Evolutionary conservation across 2,797 vertebrate genomes (phyloP).

Genomic region (Crossoptilon crossoptilon): DNA sequence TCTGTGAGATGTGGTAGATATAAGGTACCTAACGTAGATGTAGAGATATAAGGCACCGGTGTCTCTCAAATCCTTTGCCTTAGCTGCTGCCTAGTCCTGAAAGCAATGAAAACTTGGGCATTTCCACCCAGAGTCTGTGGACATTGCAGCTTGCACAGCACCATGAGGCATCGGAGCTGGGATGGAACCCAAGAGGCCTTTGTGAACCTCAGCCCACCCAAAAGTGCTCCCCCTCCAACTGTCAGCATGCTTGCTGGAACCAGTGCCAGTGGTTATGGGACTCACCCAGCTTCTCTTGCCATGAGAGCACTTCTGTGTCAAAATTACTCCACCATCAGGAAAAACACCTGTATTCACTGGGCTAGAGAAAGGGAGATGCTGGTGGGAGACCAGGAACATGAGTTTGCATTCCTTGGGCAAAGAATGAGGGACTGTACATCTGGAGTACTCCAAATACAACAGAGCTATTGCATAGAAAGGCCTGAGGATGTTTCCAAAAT

Average conservation of each 20-base stretch:
- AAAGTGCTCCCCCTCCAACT: neutral
- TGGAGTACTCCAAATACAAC: rapidly evolving
- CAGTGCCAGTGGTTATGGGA: rapidly evolving
- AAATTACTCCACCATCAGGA: neutral
- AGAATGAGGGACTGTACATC: neutral
- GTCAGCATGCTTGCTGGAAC: neutral
- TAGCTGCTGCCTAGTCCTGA: neutral
- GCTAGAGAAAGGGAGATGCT: neutral
- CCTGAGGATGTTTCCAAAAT: neutral
- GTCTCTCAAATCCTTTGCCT: neutral
- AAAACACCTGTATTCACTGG: neutral
- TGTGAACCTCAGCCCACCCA: rapidly evolving
- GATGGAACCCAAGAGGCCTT: rapidly evolving
- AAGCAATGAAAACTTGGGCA: neutral
- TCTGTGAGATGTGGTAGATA: neutral
- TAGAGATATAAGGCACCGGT: neutral
- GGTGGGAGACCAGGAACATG: neutral
- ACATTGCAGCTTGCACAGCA: rapidly evolving
- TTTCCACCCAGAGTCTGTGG: rapidly evolving
- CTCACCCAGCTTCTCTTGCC: neutral
- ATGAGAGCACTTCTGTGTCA: neutral
- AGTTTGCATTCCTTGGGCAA: neutral
- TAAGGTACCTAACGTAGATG: neutral
- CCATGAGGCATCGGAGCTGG: rapidly evolving
- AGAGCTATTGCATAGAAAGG: neutral